Conservation (phyloP, 2,888 invertebrate genomes). For the Branchipolynoe longqiensis region DNA sequence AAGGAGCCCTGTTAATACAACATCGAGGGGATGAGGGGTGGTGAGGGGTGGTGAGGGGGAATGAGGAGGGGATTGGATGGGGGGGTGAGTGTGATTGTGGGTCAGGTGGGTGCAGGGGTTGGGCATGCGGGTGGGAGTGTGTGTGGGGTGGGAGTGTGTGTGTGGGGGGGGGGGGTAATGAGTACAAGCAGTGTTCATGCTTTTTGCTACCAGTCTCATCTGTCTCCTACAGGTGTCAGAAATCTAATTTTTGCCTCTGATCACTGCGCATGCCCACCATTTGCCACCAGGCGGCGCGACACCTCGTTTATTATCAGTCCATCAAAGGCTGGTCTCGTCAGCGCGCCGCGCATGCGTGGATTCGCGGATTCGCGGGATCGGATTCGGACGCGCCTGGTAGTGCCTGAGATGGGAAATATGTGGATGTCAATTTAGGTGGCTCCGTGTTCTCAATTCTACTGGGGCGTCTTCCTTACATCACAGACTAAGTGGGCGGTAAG, state of each 20-base stretch:
- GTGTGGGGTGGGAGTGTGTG: no score
- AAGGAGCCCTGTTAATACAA: no score
- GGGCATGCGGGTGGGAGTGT: no score
- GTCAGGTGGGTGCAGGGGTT: no score
- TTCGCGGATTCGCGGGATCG: not conserved
- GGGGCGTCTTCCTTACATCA: constrained; percentile 9
- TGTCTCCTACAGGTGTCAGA: constrained; percentile 26
- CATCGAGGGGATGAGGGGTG: no score
- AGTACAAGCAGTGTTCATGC: no score
- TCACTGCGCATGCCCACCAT: not conserved
- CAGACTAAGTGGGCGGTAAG: constrained; percentile 23
- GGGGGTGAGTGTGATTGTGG: no score
- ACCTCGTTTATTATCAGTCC: constrained; percentile 39
- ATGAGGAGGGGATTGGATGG: no score
- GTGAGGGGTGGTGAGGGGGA: no score
- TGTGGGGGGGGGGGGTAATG: no score
- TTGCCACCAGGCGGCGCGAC: not conserved
- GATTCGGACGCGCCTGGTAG: not conserved
- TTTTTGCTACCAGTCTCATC: not conserved
- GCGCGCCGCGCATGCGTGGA: not conserved
- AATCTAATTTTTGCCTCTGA: constrained; percentile 23
- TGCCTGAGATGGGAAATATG: constrained; percentile 40
- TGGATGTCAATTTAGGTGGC: constrained; percentile 35
- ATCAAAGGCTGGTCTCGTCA: constrained; percentile 33
- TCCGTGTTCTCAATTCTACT: constrained; percentile 1